Percentiles rank a stretch among this genome's conserved stretches.
These are phyloP conservation scores for Rhinella marina DNA, from an alignment of 2,797 vertebrate genomes.

Conservation along the genomic window DNA sequence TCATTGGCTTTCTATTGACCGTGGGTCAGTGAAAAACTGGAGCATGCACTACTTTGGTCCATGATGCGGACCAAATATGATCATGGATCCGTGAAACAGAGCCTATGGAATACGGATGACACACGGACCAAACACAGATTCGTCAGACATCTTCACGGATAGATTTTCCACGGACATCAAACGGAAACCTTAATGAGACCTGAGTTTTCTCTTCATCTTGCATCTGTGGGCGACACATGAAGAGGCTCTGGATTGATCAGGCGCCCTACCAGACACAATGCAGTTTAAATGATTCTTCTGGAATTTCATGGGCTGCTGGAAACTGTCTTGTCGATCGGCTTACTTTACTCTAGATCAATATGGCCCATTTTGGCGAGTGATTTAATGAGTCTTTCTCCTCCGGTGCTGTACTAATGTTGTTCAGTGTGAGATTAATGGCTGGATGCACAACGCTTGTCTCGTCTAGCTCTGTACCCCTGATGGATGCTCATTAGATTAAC, in stretches of 20 bases:
- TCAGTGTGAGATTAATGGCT: conserved; percentile 73
- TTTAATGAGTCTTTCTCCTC: conserved; percentile 74
- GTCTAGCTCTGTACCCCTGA: conserved; percentile 70
- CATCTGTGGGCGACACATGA: too few relatives aligned
- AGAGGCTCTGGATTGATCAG: background rate
- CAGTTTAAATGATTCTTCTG: conserved; percentile 56
- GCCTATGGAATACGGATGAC: too few relatives aligned
- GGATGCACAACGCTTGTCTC: conserved; percentile 68
- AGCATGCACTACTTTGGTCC: too few relatives aligned
- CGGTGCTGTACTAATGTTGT: conserved; percentile 66
- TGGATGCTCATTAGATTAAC: conserved; percentile 76
- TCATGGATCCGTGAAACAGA: too few relatives aligned
- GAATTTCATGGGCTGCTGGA: conserved; percentile 71
- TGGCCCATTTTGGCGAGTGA: conserved; percentile 69
- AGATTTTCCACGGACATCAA: too few relatives aligned
- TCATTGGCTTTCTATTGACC: too few relatives aligned
- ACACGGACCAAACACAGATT: too few relatives aligned
- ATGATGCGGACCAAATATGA: too few relatives aligned
- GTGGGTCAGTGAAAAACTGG: too few relatives aligned
- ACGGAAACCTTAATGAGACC: too few relatives aligned
- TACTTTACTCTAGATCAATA: conserved; percentile 75
- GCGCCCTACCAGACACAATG: conserved; percentile 35
- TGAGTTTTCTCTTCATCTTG: background rate
- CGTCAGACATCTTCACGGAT: too few relatives aligned
- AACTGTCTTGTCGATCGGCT: conserved; percentile 77